Evolutionary conservation across 2,113 vertebrate species (phyloP).

Genomic region (Dromiciops gliroides): DNA sequence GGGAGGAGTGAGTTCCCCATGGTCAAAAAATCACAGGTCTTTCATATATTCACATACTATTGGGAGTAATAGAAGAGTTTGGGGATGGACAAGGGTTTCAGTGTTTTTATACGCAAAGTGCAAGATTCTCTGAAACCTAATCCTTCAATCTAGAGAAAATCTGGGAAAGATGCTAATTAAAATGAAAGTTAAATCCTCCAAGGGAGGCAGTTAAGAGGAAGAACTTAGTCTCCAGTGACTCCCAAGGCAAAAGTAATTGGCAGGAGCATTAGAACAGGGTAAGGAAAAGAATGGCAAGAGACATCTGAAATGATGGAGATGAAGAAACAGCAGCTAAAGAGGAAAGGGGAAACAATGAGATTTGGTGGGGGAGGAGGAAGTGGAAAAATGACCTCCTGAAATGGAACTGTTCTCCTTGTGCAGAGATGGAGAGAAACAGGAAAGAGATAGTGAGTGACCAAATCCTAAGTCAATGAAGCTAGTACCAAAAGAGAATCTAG

Average conservation of each 20-base stretch:
- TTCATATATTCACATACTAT: neutral
- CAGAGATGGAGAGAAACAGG: no score
- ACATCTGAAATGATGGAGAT: neutral
- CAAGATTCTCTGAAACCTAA: neutral
- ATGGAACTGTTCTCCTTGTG: accelerated
- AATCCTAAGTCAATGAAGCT: neutral
- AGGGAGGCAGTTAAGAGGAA: accelerated
- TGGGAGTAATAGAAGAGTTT: neutral
- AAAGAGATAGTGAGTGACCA: neutral
- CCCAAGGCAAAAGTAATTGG: neutral
- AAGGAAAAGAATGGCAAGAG: neutral
- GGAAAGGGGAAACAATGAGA: neutral
- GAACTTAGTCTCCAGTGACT: neutral
- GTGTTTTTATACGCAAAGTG: neutral
- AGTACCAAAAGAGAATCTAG: neutral
- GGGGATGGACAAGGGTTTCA: accelerated
- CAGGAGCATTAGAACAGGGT: neutral
- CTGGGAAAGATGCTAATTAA: accelerated
- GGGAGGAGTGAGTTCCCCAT: neutral
- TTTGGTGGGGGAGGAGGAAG: neutral
- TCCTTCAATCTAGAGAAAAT: neutral
- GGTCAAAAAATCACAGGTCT: neutral
- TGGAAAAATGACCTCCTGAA: neutral
- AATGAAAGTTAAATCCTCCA: neutral
- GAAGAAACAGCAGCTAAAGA: no score